Base-by-base conservation (phyloP, 2,113 vertebrate species). In the Calidris pygmaea region DNA sequence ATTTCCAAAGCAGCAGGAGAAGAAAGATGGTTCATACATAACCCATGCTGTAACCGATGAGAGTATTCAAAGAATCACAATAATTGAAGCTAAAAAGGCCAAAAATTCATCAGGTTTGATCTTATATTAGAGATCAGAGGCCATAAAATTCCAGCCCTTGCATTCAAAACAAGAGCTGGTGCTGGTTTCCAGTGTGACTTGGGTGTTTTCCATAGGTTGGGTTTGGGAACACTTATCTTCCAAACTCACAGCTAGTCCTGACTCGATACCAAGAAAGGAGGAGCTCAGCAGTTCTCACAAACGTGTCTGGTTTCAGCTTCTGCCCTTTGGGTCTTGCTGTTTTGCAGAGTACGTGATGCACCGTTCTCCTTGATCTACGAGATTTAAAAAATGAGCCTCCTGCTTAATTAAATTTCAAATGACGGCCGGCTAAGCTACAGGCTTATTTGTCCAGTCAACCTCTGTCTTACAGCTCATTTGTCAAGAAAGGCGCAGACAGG, bases 151-250 rank as follows among this genome's bases (percentile, higher is more conserved):
- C n/a, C 41, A 92, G 41, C 13, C 23, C 59, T 29, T 14, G 15
- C 10, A 17, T 27, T 58, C 58, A 85, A 45, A 84, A 60, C 34
- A 60, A 23, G 52, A 52, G 16, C 30, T 27, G 1, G 5, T 50
- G 58, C 71, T 66, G 7, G 8, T 45, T 17, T 21, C 21, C 59
- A 68, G 27, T 48, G 7, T 23, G 80, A 88, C 53, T 22, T 12
- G 17, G 23, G 47, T 48, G 5, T 41, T 48, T 26, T 12, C 34
- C 1, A 0, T 1, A 35, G 0, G 7, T 4, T 48, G 21, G 35
- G 34, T 20, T 59, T 27, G 53, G 30, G 30, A 29, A 15, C 10
- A 4, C 62, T 87, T 79, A 90, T 93, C 90, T 90, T 32, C 52
- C 45, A 20, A 29, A n/a, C 5, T 53, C 76, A 77, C 0, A 0